Percentiles rank a stretch among this genome's conserved stretches.
Conservation (phyloP, 2,113 vertebrate genomes). For the Pteruthius melanotis region DNA sequence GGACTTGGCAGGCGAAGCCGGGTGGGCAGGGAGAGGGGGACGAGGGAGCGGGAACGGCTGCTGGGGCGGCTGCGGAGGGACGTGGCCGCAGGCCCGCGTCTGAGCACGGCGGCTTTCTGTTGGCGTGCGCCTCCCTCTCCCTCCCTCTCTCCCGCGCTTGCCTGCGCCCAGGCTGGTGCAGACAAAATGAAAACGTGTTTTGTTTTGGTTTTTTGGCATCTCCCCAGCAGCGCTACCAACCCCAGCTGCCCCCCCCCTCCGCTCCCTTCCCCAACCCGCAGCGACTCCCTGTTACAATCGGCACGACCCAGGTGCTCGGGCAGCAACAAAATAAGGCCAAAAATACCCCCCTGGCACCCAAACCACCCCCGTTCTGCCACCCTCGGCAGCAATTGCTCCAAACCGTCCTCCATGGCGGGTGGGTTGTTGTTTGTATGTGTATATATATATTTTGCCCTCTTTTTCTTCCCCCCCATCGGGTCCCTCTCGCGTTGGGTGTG, state of each 20-base stretch:
- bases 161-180: slow-evolving; percentile 54
- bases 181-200: slow-evolving; percentile 65
- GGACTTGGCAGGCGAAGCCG: slow-evolving; percentile 57
- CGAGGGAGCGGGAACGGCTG: slow-evolving; percentile 41
- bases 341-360: slow-evolving; percentile 16
- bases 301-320: slow-evolving; percentile 4
- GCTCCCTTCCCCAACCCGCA: background rate
- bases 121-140: background rate
- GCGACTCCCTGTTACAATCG: background rate
- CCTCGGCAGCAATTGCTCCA: background rate
- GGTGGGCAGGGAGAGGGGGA: slow-evolving; percentile 52
- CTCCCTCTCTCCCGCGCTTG: slow-evolving; percentile 7
- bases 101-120: slow-evolving; percentile 10
- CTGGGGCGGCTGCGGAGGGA: slow-evolving; percentile 43
- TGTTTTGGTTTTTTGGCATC: slow-evolving; percentile 58
- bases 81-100: slow-evolving; percentile 54
- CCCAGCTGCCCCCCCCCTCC: background rate
- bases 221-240: slow-evolving; percentile 41
- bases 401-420: background rate
- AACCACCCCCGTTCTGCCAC: background rate
- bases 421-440: background rate
- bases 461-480: background rate
- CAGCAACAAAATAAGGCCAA: background rate
- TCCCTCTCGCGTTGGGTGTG: background rate
- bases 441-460: background rate